Percentiles rank a stretch among this genome's conserved stretches.
phyloP scores from a whole-genome alignment of 2,888 invertebrate genomes.

The Pyrrhosoma nymphula region DNA sequence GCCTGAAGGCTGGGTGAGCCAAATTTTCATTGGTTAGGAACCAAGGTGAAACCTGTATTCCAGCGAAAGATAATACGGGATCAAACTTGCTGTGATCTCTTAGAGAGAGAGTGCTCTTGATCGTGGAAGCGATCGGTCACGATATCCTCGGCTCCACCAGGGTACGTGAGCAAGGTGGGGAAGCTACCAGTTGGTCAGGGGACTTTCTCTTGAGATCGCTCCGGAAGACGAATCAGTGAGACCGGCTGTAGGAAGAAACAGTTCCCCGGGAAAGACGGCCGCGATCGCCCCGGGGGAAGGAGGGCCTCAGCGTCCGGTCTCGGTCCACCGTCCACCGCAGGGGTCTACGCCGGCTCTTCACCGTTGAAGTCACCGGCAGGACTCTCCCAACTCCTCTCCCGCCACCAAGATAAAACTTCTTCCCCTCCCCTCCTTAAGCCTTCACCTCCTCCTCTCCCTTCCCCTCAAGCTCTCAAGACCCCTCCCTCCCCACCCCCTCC shows the following conservation, averaged over 20 bases:
- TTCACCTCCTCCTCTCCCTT: neutral
- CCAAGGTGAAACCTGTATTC: no score
- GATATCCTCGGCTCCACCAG: no score
- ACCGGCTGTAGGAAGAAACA: neutral
- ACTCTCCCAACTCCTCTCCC: neutral
- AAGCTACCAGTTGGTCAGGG: no score
- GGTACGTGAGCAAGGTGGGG: no score
- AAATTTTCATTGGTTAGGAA: no score
- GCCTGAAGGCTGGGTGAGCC: no score
- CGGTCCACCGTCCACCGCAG: neutral
- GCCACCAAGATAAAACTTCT: neutral
- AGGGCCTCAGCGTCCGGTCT: no score
- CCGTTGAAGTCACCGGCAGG: conserved; percentile 3
- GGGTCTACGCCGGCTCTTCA: neutral
- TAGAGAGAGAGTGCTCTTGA: no score
- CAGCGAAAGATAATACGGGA: no score
- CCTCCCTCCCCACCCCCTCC: neutral
- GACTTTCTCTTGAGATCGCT: neutral
- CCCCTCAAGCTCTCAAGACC: neutral
- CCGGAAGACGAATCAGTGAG: neutral
- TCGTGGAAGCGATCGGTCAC: no score
- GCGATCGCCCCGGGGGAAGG: neutral
- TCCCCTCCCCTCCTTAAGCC: neutral
- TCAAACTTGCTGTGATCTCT: no score
- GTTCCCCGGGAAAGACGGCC: neutral